Base-by-base conservation (phyloP, 2,797 vertebrate genomes). In the Chrysocyon brachyurus region DNA sequence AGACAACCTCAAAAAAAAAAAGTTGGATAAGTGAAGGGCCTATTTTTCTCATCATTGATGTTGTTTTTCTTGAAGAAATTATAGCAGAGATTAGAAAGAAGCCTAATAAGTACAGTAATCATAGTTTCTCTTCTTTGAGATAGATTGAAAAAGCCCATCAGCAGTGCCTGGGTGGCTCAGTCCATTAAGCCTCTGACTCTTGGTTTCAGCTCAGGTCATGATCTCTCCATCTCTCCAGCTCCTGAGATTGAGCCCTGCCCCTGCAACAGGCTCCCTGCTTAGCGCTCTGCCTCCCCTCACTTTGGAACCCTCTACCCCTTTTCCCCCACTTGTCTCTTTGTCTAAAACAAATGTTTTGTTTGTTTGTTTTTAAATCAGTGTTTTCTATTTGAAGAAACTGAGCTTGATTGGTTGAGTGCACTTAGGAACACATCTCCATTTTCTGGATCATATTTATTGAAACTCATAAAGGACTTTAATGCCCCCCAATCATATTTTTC, bases 61-160 rank as follows among this genome's bases (percentile, higher is more conserved):
- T 82, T 88, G 64, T 78, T 96, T 94, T 94, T 97, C 54, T 85
- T 59, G 83, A 92, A 87, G 72, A 94, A 96, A 88, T 93, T 88
- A 21, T 63, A 66, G 54, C 49, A 83, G 77, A 79, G 6, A 12
- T 86, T 83, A 87, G 82, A 90, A 66, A 91, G 86, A 92, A 75
- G 36, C 92, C 82, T 75, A 77, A 57, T 82, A 78, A 90, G 63
- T 94, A 77, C 2, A 24, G 5, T 85, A 66, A 49, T 90, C 63
- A 40, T 72, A 84, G 46, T 93, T 96, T 93, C 36, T 86, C 9
- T 97, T 86, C 9, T 97, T 72, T 95, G 33, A 94, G 1, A 28
- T 84, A 61, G 40, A 78, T 79, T 83, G 52, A 91, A 77, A 86
- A 87, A 85, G 21, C 12, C 10, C 46, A 31, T 19, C 73, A 68